Evolutionary conservation across 2,797 vertebrate species (phyloP).

Genomic region (Falco columbarius): DNA sequence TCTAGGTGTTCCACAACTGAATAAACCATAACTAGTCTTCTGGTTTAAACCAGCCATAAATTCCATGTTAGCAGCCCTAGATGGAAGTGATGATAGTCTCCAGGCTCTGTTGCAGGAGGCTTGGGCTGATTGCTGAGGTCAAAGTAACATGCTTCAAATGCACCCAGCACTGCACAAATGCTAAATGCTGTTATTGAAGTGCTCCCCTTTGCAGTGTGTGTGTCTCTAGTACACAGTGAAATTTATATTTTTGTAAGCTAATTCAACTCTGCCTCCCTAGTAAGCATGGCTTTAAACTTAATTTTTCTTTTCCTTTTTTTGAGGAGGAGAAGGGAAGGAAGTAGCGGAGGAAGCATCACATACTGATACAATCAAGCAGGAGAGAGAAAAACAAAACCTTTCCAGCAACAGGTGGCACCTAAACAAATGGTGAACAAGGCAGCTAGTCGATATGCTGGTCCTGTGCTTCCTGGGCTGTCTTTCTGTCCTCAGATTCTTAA

Average conservation of each 20-base stretch:
- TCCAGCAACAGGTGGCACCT: not conserved
- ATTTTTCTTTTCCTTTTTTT: not conserved
- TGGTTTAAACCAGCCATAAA: not conserved
- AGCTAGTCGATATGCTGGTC: not conserved
- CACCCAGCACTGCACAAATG: not conserved
- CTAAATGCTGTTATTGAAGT: fast-evolving
- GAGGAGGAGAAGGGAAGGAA: not conserved
- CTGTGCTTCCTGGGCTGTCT: not conserved
- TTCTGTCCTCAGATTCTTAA: slow-evolving; percentile 33
- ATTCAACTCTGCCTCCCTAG: not conserved
- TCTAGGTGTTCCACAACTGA: not conserved
- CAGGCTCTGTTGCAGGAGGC: not conserved
- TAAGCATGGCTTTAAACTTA: not conserved
- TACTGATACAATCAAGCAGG: not conserved
- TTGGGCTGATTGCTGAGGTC: not conserved
- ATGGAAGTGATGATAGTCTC: not conserved
- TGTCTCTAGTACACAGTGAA: not conserved
- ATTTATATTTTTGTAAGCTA: not conserved
- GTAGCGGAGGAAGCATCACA: not conserved
- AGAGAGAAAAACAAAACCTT: not conserved
- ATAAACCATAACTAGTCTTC: not conserved
- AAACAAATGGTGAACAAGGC: slow-evolving; percentile 19
- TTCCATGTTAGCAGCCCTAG: not conserved
- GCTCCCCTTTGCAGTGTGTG: not conserved
- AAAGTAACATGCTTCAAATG: not conserved